phyloP scores from a whole-genome alignment of 2,797 vertebrate species.

The Sebastes kiyomatsui region DNA sequence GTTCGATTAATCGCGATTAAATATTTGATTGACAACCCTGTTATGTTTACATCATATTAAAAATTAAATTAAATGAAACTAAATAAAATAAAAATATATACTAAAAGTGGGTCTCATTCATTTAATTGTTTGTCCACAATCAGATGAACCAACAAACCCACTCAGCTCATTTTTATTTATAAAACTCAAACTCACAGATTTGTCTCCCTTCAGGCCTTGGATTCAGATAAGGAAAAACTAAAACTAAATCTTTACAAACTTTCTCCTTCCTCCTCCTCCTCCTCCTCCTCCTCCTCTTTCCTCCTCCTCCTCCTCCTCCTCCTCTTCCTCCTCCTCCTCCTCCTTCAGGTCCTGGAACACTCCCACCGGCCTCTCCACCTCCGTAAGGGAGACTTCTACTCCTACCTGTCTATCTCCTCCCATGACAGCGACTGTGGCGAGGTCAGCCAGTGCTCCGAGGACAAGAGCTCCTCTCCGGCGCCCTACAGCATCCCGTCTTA shows the following conservation, averaged over 20 bases:
- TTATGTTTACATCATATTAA: too few species aligned
- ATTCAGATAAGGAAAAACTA: not conserved
- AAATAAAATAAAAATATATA: too few species aligned
- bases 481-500: constrained; percentile 68
- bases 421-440: constrained; percentile 99
- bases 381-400: constrained; percentile 96
- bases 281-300: not conserved
- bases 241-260: not conserved
- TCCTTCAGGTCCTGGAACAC: constrained; percentile 88
- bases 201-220: not conserved
- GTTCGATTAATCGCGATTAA: too few species aligned
- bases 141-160: not conserved
- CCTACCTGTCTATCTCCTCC: constrained; percentile 96
- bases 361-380: constrained; percentile 92
- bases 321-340: not conserved
- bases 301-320: not conserved
- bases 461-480: constrained; percentile 84
- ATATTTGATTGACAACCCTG: too few species aligned
- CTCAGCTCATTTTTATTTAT: not conserved
- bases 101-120: not conserved
- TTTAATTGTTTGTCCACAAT: not conserved
- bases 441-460: constrained; percentile 87
- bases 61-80: too few species aligned
- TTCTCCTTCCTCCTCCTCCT: not conserved
- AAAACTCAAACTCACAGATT: not conserved